A percentile compares a stretch with the other conserved stretches of the same genome.
phyloP scores from a whole-genome alignment of 2,113 vertebrate genomes.

The Piaya cayana region DNA sequence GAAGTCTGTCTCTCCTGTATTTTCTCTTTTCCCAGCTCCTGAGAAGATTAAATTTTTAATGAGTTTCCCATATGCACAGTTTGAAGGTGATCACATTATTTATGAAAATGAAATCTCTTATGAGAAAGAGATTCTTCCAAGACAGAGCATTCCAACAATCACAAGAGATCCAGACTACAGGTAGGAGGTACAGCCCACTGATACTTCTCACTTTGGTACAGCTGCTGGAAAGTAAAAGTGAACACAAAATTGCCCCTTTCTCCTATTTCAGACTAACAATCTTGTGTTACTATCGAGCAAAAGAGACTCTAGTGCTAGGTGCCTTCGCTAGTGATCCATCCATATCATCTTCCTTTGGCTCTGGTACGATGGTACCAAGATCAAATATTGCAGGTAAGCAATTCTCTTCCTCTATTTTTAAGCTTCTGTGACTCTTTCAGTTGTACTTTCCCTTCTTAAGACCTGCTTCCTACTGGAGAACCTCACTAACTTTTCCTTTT shows the following conservation, averaged over 20 bases:
- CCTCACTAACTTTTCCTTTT: not conserved
- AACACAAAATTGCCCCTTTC: not conserved
- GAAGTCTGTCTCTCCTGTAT: not conserved
- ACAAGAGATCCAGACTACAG: constrained; percentile 66
- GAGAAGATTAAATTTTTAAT: not conserved
- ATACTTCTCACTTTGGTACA: not conserved
- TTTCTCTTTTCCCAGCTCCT: not conserved
- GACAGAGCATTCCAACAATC: not conserved
- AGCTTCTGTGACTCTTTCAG: not conserved
- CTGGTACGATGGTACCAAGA: not conserved
- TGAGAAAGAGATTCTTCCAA: constrained; percentile 62
- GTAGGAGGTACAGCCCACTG: constrained; percentile 8
- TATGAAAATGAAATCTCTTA: constrained; percentile 71
- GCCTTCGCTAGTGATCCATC: not conserved
- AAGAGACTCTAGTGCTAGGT: constrained; percentile 40
- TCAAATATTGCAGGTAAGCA: constrained; percentile 30
- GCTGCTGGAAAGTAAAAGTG: not conserved
- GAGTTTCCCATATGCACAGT: constrained; percentile 23
- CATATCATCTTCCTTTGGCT: constrained; percentile 1
- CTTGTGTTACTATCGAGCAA: constrained; percentile 59
- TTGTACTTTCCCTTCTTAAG: not conserved
- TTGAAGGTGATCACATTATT: constrained; percentile 62
- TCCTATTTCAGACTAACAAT: constrained; percentile 39
- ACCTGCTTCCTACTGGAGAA: not conserved
- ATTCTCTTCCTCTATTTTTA: not conserved